A percentile compares a stretch with the other conserved stretches of the same genome.
phyloP scores from a whole-genome alignment of 2,113 vertebrate genomes.

The Lycaon pictus region DNA sequence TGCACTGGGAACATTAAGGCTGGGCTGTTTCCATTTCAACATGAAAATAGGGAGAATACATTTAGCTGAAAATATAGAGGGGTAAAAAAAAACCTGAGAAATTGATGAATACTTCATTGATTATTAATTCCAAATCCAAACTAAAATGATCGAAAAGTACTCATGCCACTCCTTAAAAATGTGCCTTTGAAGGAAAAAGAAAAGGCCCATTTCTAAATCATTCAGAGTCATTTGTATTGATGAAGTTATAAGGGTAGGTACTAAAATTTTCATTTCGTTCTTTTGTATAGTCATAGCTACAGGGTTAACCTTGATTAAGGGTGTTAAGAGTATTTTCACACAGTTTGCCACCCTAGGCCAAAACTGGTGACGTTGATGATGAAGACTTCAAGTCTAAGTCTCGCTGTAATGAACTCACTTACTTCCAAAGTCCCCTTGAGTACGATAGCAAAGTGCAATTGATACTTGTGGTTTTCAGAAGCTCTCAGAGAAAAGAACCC shows the following conservation, averaged over 20 bases:
- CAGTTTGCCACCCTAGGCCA: not conserved
- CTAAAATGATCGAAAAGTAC: not conserved
- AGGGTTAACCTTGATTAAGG: not conserved
- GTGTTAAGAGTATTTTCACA: not conserved
- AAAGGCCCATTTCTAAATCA: not conserved
- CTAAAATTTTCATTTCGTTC: not conserved
- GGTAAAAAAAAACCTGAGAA: not conserved
- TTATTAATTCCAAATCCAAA: constrained; percentile 16
- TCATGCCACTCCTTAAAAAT: not conserved
- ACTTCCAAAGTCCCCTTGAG: not conserved
- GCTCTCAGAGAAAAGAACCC: not conserved
- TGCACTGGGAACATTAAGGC: not conserved
- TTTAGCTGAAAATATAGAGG: not conserved
- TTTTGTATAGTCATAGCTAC: not conserved
- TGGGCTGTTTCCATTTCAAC: not conserved
- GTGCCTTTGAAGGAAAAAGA: not conserved
- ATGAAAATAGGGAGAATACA: not conserved
- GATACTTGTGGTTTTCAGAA: not conserved
- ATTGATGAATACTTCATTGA: not conserved
- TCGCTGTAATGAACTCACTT: not conserved
- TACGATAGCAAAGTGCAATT: too few species aligned
- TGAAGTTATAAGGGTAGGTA: not conserved
- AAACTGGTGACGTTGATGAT: not conserved
- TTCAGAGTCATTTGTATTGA: not conserved
- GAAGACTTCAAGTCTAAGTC: not conserved